These are phyloP conservation scores for Hetaerina titia DNA, from an alignment of 2,888 invertebrate species.

Conservation along the genomic window DNA sequence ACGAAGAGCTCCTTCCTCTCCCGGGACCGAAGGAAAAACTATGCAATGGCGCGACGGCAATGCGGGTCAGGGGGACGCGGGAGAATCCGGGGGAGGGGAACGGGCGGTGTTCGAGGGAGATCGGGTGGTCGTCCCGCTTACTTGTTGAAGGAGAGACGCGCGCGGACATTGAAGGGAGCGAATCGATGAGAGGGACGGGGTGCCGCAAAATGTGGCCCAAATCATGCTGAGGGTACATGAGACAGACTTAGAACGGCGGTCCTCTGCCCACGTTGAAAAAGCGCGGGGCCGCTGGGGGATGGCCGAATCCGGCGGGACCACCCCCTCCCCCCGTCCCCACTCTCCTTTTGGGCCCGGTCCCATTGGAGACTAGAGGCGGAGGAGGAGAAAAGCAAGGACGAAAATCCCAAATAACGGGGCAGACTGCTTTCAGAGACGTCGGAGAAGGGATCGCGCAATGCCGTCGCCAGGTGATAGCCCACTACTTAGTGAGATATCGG, in stretches of 20 bases:
- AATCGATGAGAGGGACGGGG: conserved; percentile 10
- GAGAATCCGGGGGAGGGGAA: neutral
- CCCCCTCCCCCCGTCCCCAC: no score
- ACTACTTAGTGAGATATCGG: no score
- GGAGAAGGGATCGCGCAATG: no score
- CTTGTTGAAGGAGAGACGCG: conserved; percentile 2
- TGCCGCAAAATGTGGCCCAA: conserved; percentile 8
- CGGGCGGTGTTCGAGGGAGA: neutral
- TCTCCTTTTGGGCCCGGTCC: no score
- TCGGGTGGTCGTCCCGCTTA: neutral
- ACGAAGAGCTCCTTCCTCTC: neutral
- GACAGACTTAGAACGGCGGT: neutral
- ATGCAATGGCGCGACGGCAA: neutral
- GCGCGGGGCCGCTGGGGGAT: neutral
- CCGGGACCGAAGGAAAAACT: neutral
- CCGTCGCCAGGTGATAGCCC: no score
- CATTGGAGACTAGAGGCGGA: no score
- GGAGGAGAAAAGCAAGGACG: no score
- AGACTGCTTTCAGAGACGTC: no score
- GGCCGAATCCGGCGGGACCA: neutral
- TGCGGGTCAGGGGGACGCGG: neutral
- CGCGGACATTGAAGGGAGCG: neutral
- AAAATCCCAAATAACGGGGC: no score
- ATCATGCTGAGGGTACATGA: neutral
- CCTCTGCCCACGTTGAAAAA: neutral